Conservation (phyloP, 2,888 invertebrate genomes). For the Nasonovia ribisnigri region DNA sequence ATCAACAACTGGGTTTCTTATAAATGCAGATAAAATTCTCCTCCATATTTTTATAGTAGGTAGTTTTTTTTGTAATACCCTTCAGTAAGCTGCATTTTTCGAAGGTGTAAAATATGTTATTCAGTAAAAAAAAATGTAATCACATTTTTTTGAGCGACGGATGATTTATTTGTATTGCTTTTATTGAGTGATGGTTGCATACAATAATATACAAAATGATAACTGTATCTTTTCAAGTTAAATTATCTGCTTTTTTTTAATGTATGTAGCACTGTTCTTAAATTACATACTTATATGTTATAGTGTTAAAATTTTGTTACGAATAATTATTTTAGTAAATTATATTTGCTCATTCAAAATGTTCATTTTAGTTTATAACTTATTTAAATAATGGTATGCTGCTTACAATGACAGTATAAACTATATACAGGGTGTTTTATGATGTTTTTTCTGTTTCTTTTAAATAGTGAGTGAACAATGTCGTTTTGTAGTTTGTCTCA, state of each 20-base stretch:
- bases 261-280: neutral
- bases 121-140: neutral
- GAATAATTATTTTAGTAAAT: neutral
- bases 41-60: neutral
- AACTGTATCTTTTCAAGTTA: neutral
- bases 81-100: neutral
- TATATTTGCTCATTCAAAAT: neutral
- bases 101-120: neutral
- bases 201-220: neutral
- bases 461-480: neutral
- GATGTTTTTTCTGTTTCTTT: neutral
- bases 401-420: neutral
- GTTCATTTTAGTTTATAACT: slow-evolving; percentile 5
- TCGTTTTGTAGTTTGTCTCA: neutral
- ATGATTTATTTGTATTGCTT: neutral
- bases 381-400: slow-evolving; percentile 6
- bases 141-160: neutral
- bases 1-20: neutral
- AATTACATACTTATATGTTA: neutral
- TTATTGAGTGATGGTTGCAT: neutral
- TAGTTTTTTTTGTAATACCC: neutral
- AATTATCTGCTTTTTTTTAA: neutral
- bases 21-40: neutral
- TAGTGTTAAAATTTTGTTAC: neutral
- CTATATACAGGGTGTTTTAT: slow-evolving; percentile 18